Evolutionary conservation across 23 tunicate genomes (phyloP), one percentile per base, ranked within the genome.

Genomic region (Halocynthia roretzi): DNA sequence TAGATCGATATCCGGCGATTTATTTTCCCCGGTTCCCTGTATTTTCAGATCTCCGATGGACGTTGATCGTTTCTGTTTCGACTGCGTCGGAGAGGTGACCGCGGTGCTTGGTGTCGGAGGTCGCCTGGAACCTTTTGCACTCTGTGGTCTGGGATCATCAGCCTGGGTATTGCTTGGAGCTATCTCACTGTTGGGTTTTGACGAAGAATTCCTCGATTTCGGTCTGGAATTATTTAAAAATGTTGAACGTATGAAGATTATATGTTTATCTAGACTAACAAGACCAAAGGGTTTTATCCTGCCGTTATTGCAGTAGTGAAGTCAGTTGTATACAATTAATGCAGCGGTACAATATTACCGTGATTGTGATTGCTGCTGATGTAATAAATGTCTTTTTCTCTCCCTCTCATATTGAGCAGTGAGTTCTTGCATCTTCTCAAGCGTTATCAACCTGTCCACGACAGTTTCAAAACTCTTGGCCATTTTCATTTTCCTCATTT

Each of bases 371-470:
- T 31, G 44, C 44, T 31, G 44, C 2, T 31, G 44, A 31, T 74
- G 78, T 8, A 74, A 54, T 5, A 53, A 8, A 54, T 74, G 78
- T 44, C 21, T 74, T 74, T 74, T 74, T 5, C 78, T 52, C 31
- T 74, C 78, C 14, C 56, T 62, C 56, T 74, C 78, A 56, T 50
- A 74, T 54, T 74, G 78, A 7, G 52, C 78, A 8, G 78, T 21
- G 5, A 74, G 55, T 10, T 8, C 31, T 54, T 74, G 78, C 22
- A 74, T 14, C 63, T 54, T 74, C 31, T 74, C 64, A 9, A 74
- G 22, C 78, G 31, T 56, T 8, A 74, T 50, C 22, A 74, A 14
- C n/a, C 78, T 62, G 56, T 74, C 78, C 17, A 74, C 64, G 56
- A 52, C 31, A 17, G 20, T 64, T 14, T 74, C 78, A 19, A 74